A percentile compares a stretch with the other conserved stretches of the same genome.
Conservation (phyloP, 2,113 vertebrate species). For the Oplegnathus fasciatus region DNA sequence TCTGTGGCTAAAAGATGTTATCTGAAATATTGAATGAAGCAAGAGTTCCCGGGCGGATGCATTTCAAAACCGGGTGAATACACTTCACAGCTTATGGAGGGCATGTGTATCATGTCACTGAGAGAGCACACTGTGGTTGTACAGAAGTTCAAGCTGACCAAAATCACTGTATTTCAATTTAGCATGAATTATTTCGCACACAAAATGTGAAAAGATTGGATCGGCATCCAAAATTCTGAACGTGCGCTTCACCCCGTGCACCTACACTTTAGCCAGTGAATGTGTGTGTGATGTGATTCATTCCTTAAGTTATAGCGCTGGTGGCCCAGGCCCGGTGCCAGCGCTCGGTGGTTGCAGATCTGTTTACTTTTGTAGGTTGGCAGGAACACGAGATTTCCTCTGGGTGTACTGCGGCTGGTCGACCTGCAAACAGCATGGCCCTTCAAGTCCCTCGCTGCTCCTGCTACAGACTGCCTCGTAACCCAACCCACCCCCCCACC, state of each 20-base stretch:
- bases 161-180: constrained; percentile 7
- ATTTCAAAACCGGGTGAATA: constrained; percentile 23
- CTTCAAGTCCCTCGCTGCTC: constrained; percentile 52
- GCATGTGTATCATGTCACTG: constrained; percentile 20
- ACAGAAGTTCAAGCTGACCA: constrained; percentile 27
- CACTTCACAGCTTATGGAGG: constrained; percentile 44
- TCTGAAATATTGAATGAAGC: constrained; percentile 66
- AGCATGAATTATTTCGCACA: neutral
- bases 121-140: constrained; percentile 10
- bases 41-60: constrained; percentile 36
- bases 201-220: constrained; percentile 2
- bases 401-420: constrained; percentile 68
- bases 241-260: neutral
- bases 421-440: constrained; percentile 67
- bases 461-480: constrained; percentile 30
- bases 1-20: constrained; percentile 57
- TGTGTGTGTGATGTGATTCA: constrained; percentile 59
- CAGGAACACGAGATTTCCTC: constrained; percentile 84
- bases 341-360: constrained; percentile 67
- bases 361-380: constrained; percentile 81
- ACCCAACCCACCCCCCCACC: neutral
- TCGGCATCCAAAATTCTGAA: neutral
- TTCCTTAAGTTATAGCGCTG: constrained; percentile 53
- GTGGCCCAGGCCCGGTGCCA: constrained; percentile 73
- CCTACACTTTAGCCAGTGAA: neutral